These are phyloP conservation scores for Chymomyza fuscimana DNA, from an alignment of 2,888 invertebrate species.

Conservation along the genomic window DNA sequence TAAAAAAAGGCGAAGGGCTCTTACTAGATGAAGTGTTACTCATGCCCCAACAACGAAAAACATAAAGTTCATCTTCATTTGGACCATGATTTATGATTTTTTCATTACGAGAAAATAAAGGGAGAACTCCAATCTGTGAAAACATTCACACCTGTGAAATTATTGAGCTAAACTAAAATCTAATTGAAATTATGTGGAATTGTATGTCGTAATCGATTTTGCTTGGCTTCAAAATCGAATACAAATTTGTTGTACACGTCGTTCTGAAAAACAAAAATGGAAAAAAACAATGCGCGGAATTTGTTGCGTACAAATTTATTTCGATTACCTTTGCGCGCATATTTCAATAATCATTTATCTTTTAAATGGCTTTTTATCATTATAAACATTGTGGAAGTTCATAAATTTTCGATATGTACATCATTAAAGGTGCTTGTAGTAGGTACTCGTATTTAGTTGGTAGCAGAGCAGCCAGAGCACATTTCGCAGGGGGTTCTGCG, in stretches of 20 bases:
- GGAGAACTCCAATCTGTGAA: conserved; percentile 23
- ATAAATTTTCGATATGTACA: conserved; percentile 42
- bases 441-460: background rate
- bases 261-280: conserved; percentile 25
- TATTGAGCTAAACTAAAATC: conserved; percentile 9
- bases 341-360: conserved; percentile 70
- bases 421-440: background rate
- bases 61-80: conserved; percentile 54
- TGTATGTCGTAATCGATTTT: conserved; percentile 52
- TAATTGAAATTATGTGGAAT: conserved; percentile 26
- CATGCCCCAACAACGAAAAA: background rate
- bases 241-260: conserved; percentile 45
- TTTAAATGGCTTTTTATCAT: conserved; percentile 52
- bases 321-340: conserved; percentile 13
- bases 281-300: conserved; percentile 62
- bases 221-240: conserved; percentile 37
- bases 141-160: conserved; percentile 66
- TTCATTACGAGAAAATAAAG: conserved; percentile 49
- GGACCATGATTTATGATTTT: conserved; percentile 65
- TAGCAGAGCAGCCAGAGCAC: background rate
- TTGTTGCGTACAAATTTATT: conserved; percentile 63
- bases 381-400: conserved; percentile 53
- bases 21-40: background rate
- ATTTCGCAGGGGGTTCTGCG: background rate
- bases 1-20: background rate